Percentiles rank a stretch among this genome's conserved stretches.
Evolutionary conservation across 2,888 invertebrate species (phyloP).

Genomic region (Cheilosia grossa): DNA sequence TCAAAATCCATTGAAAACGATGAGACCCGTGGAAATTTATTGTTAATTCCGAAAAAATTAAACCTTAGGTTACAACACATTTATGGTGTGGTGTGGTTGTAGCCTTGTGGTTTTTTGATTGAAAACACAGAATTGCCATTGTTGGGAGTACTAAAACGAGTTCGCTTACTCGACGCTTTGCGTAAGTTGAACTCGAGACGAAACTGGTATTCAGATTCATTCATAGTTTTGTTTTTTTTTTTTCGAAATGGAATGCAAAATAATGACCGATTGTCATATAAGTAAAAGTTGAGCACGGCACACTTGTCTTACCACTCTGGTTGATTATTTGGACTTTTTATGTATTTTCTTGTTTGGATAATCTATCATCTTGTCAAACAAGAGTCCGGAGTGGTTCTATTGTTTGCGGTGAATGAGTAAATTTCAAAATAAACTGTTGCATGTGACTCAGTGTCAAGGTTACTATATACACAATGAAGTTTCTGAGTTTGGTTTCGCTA

Average conservation of each 20-base stretch:
- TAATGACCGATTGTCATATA: conserved; percentile 29
- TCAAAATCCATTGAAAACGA: not conserved
- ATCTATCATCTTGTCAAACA: conserved; percentile 23
- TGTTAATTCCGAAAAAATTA: not conserved
- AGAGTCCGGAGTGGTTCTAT: conserved; percentile 14
- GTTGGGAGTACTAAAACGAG: conserved; percentile 26
- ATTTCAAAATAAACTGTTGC: conserved; percentile 13
- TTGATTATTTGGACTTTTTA: conserved; percentile 8
- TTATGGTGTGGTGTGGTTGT: conserved; percentile 2
- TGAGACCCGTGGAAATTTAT: not conserved
- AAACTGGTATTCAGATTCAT: conserved; percentile 42
- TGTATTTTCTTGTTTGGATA: not conserved
- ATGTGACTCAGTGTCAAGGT: conserved; percentile 51
- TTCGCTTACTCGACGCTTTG: conserved; percentile 22
- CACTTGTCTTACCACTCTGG: conserved; percentile 16
- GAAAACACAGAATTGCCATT: conserved; percentile 14
- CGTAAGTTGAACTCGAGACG: conserved; percentile 13
- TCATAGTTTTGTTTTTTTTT: conserved; percentile 9
- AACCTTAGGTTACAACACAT: conserved; percentile 22
- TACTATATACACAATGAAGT: not conserved
- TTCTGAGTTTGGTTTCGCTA: not conserved
- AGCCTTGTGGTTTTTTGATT: conserved; percentile 29
- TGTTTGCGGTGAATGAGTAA: conserved; percentile 12
- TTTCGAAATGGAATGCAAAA: conserved; percentile 14
- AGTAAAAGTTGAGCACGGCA: conserved; percentile 11